Evolutionary conservation across 1,140 invertebrate genomes (phyloP).

Genomic region (Antheraea pernyi): DNA sequence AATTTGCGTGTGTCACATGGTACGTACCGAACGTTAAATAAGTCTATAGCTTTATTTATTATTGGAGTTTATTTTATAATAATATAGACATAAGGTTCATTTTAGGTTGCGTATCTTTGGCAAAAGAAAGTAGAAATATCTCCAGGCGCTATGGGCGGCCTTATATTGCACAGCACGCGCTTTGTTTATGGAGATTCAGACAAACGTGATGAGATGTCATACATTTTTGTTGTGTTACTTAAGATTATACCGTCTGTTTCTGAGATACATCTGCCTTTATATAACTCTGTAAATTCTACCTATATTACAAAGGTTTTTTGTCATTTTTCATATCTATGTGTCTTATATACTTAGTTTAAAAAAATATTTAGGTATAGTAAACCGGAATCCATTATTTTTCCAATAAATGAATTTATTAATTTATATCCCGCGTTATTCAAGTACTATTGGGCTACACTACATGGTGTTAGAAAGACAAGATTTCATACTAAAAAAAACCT

Average conservation of each 20-base stretch:
- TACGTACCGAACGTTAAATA: conserved; percentile 23
- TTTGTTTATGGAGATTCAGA: conserved; percentile 35
- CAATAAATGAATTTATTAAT: too few relatives aligned
- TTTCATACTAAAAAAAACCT: too few relatives aligned
- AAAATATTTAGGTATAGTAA: too few relatives aligned
- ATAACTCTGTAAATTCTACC: background rate
- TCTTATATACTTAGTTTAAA: background rate
- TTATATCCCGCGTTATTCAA: too few relatives aligned
- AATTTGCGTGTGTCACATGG: conserved; percentile 32
- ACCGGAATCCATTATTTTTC: too few relatives aligned
- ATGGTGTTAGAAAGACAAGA: too few relatives aligned
- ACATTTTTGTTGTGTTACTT: conserved; percentile 16
- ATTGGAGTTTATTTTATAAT: background rate
- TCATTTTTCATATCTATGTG: background rate
- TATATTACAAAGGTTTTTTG: background rate
- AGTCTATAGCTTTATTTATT: conserved; percentile 14
- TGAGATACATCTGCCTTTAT: background rate
- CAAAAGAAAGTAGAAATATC: conserved; percentile 26
- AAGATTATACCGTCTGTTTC: conserved; percentile 6
- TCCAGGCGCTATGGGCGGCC: conserved; percentile 27
- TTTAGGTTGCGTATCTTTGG: conserved; percentile 7
- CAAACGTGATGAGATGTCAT: conserved; percentile 29
- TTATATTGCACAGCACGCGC: conserved; percentile 39
- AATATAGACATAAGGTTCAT: conserved; percentile 10
- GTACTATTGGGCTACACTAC: too few relatives aligned